Conservation (phyloP, 2,797 vertebrate species). For the Galago senegalensis region DNA sequence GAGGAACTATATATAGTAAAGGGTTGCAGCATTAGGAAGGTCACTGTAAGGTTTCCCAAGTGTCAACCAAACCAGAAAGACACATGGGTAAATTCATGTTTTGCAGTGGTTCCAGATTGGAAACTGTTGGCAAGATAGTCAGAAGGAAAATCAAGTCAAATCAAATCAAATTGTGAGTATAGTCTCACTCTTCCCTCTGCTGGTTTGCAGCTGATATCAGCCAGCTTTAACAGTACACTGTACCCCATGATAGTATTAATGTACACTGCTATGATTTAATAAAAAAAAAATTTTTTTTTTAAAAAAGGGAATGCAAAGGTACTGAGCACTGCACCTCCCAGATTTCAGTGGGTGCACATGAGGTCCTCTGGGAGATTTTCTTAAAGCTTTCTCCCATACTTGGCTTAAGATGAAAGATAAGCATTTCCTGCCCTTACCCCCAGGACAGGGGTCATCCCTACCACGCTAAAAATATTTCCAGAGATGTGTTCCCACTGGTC, state of each 20-base stretch:
- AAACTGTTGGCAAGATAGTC: constrained; percentile 40
- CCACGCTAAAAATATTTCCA: not conserved
- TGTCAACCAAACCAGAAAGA: constrained; percentile 18
- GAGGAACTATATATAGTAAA: too few relatives aligned
- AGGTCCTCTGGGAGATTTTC: not conserved
- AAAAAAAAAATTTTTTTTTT: too few relatives aligned
- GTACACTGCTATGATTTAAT: too few relatives aligned
- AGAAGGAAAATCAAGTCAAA: constrained; percentile 43
- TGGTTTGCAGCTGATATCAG: not conserved
- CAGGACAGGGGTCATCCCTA: not conserved
- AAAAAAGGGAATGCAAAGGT: not conserved
- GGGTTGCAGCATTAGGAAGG: too few relatives aligned
- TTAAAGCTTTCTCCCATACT: not conserved
- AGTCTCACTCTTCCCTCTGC: not conserved
- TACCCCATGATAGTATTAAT: too few relatives aligned
- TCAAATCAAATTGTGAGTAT: constrained; percentile 21
- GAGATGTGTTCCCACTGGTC: not conserved
- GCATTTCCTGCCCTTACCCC: not conserved
- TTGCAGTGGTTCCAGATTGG: not conserved
- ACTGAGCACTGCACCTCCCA: not conserved
- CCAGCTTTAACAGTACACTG: not conserved
- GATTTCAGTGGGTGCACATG: not conserved
- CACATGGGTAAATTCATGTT: constrained; percentile 32
- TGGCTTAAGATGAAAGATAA: not conserved
- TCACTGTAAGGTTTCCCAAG: not conserved